Evolutionary conservation across 2,888 invertebrate genomes (phyloP), one percentile per base, ranked within the genome.

Genomic region (Melieria omissa): DNA sequence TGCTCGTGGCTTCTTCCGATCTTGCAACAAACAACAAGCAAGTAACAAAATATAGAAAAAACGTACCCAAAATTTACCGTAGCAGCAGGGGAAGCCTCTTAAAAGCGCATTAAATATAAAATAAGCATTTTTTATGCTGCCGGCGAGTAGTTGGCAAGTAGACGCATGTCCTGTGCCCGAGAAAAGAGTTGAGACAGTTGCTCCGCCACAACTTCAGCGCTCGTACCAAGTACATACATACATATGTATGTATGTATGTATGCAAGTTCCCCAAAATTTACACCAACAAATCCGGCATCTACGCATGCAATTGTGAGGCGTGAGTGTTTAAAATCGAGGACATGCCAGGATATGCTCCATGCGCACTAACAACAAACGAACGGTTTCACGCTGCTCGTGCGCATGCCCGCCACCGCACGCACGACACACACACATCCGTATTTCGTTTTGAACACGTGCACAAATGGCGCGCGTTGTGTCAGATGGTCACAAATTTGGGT

Each of bases 391-490:
- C 29, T 29, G 29, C 29, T 29, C 29, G 29, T 29, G 29, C 29
- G 29, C 29, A 29, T 29, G 2, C 29, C 29, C 29, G 29, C 29
- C 29, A 29, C 29, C 29, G 29, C 29, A 29, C 29, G 29, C 29
- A 14, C 46, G 6, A 63, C 67, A 42, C 6, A 57, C 8, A 66
- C n/a, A 55, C 57, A 12, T 16, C 58, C 45, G 52, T 58, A 29
- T 55, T 57, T 49, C 49, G 46, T 42, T 52, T 54, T 62, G 70
- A 73, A 77, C 79, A 79, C 79, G 78, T 78, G 78, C 73, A 76
- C 75, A 75, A 72, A 72, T 16, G 72, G 60, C 64, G 68, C 64
- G 64, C 45, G 63, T 72, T 29, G 72, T 69, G 68, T 65, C 65
- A 65, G 68, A 65, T 72, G 72, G 65, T 68, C 68, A 65, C 46